Base-by-base conservation (phyloP, 2,797 vertebrate species). In the Schizothorax lantsangensis region DNA sequence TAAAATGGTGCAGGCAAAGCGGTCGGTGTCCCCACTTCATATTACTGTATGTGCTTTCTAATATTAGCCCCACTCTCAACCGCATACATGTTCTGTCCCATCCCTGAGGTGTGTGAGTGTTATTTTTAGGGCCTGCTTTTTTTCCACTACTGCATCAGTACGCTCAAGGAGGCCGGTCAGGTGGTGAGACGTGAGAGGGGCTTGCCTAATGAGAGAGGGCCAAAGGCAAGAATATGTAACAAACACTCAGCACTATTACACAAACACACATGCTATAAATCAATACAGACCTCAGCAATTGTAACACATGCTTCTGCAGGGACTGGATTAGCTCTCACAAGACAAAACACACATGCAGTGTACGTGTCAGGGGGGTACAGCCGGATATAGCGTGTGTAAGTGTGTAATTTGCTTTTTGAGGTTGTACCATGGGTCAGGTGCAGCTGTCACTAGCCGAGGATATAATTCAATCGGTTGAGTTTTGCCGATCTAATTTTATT, bases 61-160 rank as follows among this genome's bases (percentile, higher is more conserved):
- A 95, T 95, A 95, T 95, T 95, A 95, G 94, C 79, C 84, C 74
- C 54, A 43, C 75, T n/a, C 30, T 45, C 82, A 47, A 74, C 43
- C 72, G 30, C 77, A 62, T 21, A 33, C 77, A 86, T 91, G 92
- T 89, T 80, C 84, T 88, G 81, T 84, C 54, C 89, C 26, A 62
- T 85, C 73, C 72, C 23, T 57, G 81, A 84, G 84, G 86, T 80
- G 81, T 89, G 83, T 69, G 40, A 78, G 84, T 66, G 90, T 89
- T 96, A 96, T 96, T 95, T 96, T 94, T 96, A 96, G 95, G 86
- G 75, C 84, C 88, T 90, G 89, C 93, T 94, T 96, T 96, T 96
- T 96, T 96, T 96, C 95, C 95, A 96, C 94, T 96, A 94, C 95
- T 95, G 94, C 93, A 94, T 95, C 74, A 17, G 90, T 87, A 45